Evolutionary conservation across 2,888 invertebrate species (phyloP).

Genomic region (Tenthredo notha): DNA sequence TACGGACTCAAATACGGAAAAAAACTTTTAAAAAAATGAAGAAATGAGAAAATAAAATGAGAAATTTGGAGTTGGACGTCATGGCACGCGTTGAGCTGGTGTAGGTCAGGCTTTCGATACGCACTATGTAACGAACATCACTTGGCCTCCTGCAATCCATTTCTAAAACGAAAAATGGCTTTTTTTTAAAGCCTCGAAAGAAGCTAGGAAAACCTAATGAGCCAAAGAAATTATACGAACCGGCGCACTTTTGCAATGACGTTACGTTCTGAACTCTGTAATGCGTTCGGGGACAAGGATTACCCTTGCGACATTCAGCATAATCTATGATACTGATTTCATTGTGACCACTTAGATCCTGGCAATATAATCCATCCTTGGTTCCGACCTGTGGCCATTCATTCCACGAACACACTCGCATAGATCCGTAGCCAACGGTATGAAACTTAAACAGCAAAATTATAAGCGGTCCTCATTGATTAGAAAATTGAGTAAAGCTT

Average conservation of each 20-base stretch:
- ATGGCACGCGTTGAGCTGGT: constrained; percentile 51
- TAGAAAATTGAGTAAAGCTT: background rate
- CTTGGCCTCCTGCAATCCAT: constrained; percentile 84
- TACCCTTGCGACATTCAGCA: constrained; percentile 58
- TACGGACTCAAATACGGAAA: background rate
- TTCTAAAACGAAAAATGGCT: constrained; percentile 79
- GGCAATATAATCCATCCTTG: constrained; percentile 60
- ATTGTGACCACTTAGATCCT: constrained; percentile 63
- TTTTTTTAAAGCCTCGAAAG: background rate
- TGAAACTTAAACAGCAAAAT: constrained; percentile 61
- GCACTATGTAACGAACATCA: constrained; percentile 80
- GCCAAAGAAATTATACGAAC: constrained; percentile 73
- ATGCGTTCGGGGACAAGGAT: constrained; percentile 63
- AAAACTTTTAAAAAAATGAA: background rate
- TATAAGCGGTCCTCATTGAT: background rate
- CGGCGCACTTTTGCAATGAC: constrained; percentile 81
- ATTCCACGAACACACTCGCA: constrained; percentile 69
- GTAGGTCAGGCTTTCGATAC: constrained; percentile 60
- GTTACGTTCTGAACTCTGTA: constrained; percentile 66
- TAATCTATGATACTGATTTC: constrained; percentile 64
- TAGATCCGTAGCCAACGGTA: constrained; percentile 68
- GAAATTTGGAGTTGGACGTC: background rate
- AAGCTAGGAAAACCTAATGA: background rate
- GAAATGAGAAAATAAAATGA: background rate
- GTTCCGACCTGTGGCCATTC: constrained; percentile 55